Conservation (phyloP, 2,113 vertebrate genomes). For the Larimichthys crocea region DNA sequence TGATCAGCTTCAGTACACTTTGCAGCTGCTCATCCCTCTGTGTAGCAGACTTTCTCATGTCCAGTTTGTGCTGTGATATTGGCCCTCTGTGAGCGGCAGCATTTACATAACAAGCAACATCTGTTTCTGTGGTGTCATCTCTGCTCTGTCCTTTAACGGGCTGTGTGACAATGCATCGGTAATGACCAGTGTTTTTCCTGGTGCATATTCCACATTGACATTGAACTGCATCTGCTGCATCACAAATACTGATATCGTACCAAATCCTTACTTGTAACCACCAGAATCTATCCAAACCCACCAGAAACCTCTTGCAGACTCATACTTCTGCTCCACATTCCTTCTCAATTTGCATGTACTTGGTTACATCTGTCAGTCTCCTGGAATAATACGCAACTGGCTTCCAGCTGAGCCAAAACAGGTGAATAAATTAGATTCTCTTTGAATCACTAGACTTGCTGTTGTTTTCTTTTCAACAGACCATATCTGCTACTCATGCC, state of each 20-base stretch:
- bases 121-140: neutral
- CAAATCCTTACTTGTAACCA: slow-evolving; percentile 33
- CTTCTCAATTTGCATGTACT: too few species aligned
- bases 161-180: slow-evolving; percentile 31
- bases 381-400: slow-evolving; percentile 40
- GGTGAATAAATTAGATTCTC: neutral
- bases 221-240: neutral
- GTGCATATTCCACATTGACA: neutral
- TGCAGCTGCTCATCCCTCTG: neutral
- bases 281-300: too few species aligned
- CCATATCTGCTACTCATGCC: neutral
- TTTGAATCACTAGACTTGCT: slow-evolving; percentile 13
- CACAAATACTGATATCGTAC: neutral
- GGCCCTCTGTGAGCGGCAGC: neutral
- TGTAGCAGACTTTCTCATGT: neutral
- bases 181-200: slow-evolving; percentile 7
- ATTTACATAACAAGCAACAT: neutral
- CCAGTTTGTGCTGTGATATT: neutral
- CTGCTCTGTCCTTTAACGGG: neutral
- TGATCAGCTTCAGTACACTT: neutral
- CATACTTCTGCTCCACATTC: too few species aligned
- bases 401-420: slow-evolving; percentile 2
- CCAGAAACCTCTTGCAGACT: too few species aligned
- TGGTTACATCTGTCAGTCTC: slow-evolving; percentile 3
- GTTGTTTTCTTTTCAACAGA: too few species aligned